Percentiles rank a stretch among this genome's conserved stretches.
These are phyloP conservation scores for Tachina fera DNA, from an alignment of 2,888 invertebrate genomes.

Conservation along the genomic window DNA sequence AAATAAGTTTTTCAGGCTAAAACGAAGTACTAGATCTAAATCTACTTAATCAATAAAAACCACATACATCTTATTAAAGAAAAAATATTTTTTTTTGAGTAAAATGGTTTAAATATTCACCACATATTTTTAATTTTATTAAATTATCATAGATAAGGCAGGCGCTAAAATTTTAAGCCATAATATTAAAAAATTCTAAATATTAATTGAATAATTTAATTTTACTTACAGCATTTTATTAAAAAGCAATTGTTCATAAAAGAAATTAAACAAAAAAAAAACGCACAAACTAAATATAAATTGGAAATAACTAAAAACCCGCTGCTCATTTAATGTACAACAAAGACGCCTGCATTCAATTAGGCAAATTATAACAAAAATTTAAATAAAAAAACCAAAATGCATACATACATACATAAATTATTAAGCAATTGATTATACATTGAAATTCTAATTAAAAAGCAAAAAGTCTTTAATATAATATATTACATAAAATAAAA, in stretches of 20 bases:
- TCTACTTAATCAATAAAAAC: too few species aligned
- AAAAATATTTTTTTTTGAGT: too few species aligned
- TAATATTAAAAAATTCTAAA: neutral
- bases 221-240: too few species aligned
- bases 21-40: too few species aligned
- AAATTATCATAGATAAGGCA: too few species aligned
- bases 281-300: conserved; percentile 44
- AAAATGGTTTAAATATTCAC: too few species aligned
- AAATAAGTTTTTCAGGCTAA: too few species aligned
- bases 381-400: conserved; percentile 19
- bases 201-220: neutral
- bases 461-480: conserved; percentile 7
- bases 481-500: conserved; percentile 4
- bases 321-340: neutral
- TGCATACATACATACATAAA: too few species aligned
- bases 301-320: neutral
- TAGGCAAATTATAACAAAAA: neutral
- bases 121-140: too few species aligned
- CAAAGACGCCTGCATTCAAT: neutral
- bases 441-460: conserved; percentile 30
- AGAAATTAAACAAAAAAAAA: conserved; percentile 6
- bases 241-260: conserved; percentile 16
- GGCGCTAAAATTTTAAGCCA: too few species aligned
- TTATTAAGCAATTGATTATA: conserved; percentile 36
- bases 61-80: too few species aligned